Conservation (phyloP, 2,113 vertebrate species). For the Labeo rohita region DNA sequence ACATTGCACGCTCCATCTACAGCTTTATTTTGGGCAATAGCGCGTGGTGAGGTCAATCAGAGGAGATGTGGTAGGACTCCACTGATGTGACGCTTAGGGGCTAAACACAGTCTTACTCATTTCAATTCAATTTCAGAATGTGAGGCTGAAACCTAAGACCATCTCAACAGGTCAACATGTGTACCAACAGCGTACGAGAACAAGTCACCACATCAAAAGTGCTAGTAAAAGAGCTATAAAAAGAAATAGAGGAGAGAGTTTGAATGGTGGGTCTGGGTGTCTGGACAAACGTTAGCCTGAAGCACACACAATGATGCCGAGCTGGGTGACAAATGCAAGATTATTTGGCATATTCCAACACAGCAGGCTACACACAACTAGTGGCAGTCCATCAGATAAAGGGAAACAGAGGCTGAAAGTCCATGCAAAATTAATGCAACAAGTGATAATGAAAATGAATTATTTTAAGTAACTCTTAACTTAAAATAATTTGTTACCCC, state of each 20-base stretch:
- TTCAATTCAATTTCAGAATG: constrained; percentile 26
- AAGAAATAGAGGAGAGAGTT: background rate
- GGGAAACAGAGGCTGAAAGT: background rate
- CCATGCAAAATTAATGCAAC: background rate
- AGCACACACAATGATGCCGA: background rate
- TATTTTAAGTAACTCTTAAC: too few relatives aligned
- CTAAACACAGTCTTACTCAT: constrained; percentile 27
- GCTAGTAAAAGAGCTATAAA: background rate
- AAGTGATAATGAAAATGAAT: background rate
- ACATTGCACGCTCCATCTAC: background rate
- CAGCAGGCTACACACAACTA: background rate
- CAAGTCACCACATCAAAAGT: background rate
- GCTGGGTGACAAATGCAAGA: constrained; percentile 34
- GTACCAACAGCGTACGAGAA: background rate
- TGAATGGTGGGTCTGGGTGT: constrained; percentile 28
- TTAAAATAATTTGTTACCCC: too few relatives aligned
- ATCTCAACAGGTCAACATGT: constrained; percentile 23
- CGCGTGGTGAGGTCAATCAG: background rate
- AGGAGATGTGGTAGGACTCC: background rate
- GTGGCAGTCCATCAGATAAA: background rate
- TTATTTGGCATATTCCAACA: constrained; percentile 28
- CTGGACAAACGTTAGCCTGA: constrained; percentile 23
- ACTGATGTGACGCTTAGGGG: constrained; percentile 25
- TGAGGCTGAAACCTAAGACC: background rate
- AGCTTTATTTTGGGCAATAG: constrained; percentile 13